phyloP scores from a whole-genome alignment of 2,888 invertebrate genomes.

The Drosophila niveifrons region DNA sequence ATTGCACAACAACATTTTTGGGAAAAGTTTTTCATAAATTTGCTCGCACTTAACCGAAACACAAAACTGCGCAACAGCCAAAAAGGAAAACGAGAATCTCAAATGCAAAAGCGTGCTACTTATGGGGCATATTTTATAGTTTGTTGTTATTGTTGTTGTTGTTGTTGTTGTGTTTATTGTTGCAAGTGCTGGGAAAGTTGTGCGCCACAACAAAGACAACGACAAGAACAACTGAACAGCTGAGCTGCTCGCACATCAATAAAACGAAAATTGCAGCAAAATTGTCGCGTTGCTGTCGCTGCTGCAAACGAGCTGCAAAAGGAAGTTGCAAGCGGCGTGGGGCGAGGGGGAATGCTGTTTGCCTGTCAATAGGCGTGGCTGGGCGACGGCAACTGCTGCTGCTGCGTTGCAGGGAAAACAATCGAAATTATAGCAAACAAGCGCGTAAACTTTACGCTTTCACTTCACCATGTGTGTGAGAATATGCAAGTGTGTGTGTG shows the following conservation, averaged over 20 bases:
- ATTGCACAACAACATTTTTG: constrained; percentile 67
- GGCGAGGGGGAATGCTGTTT: constrained; percentile 7
- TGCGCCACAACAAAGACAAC: constrained; percentile 26
- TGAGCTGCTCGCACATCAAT: constrained; percentile 67
- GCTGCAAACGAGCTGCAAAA: constrained; percentile 13
- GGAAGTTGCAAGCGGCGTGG: neutral
- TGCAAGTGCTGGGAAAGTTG: constrained; percentile 51
- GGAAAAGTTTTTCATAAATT: constrained; percentile 75
- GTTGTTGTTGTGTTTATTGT: constrained; percentile 23
- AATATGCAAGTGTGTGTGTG: constrained; percentile 24
- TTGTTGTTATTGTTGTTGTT: constrained; percentile 23
- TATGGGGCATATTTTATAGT: constrained; percentile 57
- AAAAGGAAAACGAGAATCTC: constrained; percentile 34
- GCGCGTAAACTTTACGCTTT: constrained; percentile 79
- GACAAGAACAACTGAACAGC: constrained; percentile 28
- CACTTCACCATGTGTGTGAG: constrained; percentile 35
- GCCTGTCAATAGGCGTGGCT: constrained; percentile 47
- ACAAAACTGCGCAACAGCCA: constrained; percentile 33
- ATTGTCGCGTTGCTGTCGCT: constrained; percentile 55
- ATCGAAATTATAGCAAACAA: constrained; percentile 82
- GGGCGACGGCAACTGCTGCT: constrained; percentile 30
- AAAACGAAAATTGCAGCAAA: constrained; percentile 70
- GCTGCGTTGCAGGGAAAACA: constrained; percentile 68
- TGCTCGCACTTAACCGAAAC: constrained; percentile 66
- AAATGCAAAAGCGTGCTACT: constrained; percentile 72